phyloP scores from a whole-genome alignment of 1,140 invertebrate genomes.

The Diorhabda elongata region DNA sequence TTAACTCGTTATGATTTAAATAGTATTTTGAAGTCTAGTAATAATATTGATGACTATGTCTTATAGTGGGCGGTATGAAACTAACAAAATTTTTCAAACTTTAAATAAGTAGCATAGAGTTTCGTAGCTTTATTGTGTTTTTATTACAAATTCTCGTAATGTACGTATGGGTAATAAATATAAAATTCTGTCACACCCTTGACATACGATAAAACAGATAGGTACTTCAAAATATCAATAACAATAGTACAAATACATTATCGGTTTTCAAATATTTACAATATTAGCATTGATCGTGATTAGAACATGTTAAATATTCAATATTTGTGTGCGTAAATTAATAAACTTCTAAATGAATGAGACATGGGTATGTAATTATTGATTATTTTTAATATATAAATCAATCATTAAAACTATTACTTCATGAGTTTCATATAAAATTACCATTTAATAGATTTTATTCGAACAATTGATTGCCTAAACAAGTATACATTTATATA shows the following conservation, averaged over 20 bases:
- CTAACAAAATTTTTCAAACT: neutral
- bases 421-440: too few species aligned
- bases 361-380: neutral
- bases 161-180: neutral
- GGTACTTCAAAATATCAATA: conserved; percentile 1
- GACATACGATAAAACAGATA: neutral
- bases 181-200: neutral
- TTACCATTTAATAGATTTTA: too few species aligned
- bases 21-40: neutral
- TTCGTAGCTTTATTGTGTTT: too few species aligned
- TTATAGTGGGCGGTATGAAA: conserved; percentile 2
- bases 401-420: too few species aligned
- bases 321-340: neutral
- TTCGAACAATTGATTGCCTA: too few species aligned
- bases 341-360: neutral
- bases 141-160: too few species aligned
- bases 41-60: neutral
- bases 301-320: neutral
- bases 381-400: neutral
- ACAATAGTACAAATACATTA: neutral
- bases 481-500: too few species aligned
- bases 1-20: neutral
- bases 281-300: too few species aligned
- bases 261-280: too few species aligned
- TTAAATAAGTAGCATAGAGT: neutral